Evolutionary conservation across 2,113 vertebrate genomes (phyloP), one percentile per base, ranked within the genome.

Genomic region (Scopus umbretta): DNA sequence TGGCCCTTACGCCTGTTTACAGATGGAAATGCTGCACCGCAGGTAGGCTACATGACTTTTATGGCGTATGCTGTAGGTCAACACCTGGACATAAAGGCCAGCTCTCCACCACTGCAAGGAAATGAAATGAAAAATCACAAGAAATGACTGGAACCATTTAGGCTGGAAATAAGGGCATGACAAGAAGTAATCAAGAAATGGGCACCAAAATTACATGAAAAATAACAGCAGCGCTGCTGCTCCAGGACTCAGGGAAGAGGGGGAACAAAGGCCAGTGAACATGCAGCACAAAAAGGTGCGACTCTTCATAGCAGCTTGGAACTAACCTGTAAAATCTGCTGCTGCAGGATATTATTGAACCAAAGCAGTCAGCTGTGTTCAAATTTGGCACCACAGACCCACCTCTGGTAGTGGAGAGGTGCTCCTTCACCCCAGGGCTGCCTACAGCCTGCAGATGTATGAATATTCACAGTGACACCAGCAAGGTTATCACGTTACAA

Each of bases 321-420:
- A 88, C 96, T 50, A 92, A 94, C 91, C 93, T 88, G 81, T 59
- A 75, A 80, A 94, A 86, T 95, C 86, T 94, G 56, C 87, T 83
- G 90, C 96, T 96, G 87, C 87, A 63, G 79, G 89, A 43, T 38
- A 74, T 22, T 30, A 10, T 2, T 76, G 91, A 95, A 88, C 68
- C 72, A 92, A 88, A 94, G 85, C 80, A 65, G 78, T 81, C 9
- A 84, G 73, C 90, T 63, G 55, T 75, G 87, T 59, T 82, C 52
- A 47, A 10, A 75, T 84, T 13, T 73, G 88, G 90, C 92, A 95
- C 53, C 63, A 32, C 43, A 86, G 92, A 86, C 52, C 88, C 83
- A 78, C 55, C 3, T 3, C 29, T 1, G 2, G 62, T 23, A 11
- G 66, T 38, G 58, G 68, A 67, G 52, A 92, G 81, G 67, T 86